Percentiles rank a stretch among this genome's conserved stretches.
Conservation (phyloP, 1,140 invertebrate species). For the Propsilocerus akamusi region DNA sequence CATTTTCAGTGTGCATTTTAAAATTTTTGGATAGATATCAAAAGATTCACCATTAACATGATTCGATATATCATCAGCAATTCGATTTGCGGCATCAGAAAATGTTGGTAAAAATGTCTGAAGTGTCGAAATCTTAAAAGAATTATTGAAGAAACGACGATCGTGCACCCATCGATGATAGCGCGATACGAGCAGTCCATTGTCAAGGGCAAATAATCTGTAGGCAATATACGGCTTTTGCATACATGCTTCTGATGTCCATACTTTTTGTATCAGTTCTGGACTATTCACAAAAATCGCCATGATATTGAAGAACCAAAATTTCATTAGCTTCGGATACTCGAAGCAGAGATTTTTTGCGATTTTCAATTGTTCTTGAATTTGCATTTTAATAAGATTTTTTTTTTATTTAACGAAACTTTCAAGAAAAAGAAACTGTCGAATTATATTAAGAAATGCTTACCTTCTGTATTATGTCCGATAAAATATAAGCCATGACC, state of each 20-base stretch:
- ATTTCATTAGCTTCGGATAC: background rate
- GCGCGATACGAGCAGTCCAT: background rate
- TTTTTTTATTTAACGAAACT: background rate
- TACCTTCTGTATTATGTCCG: background rate
- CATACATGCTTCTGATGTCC: background rate
- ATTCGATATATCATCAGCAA: background rate
- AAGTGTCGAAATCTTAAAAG: background rate
- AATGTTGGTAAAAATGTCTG: background rate
- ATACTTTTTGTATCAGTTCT: background rate
- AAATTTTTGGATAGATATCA: background rate
- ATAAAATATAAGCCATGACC: background rate
- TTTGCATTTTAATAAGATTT: background rate
- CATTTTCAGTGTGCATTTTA: background rate
- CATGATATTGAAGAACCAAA: background rate
- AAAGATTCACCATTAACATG: background rate
- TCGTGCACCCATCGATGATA: background rate
- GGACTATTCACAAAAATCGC: background rate
- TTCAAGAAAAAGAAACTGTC: too few species aligned
- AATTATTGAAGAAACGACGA: background rate
- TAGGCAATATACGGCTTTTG: background rate
- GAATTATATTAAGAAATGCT: too few species aligned
- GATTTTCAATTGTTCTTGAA: background rate
- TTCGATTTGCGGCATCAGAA: background rate
- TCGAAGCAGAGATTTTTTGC: background rate
- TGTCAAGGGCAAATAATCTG: background rate